These are phyloP conservation scores for Drosophila melanogaster DNA, from an alignment of 1,140 invertebrate genomes.

Conservation along the genomic window Release_6_plus_ISO1_MT NT_033777.3:23480001-23480500, in stretches of 20 bases:
- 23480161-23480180: conserved; percentile 43
- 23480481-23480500: conserved; percentile 37
- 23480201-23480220: conserved; percentile 62
- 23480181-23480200: conserved; percentile 22
- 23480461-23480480: conserved; percentile 34
- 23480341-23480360: conserved; percentile 81
- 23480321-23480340: conserved; percentile 63
- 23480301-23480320: conserved; percentile 71
- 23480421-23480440: conserved; percentile 42
- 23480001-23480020: conserved; percentile 83
- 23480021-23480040: conserved; percentile 77
- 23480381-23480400: conserved; percentile 64
- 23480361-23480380: conserved; percentile 79
- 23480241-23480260: conserved; percentile 69
- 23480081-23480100: conserved; percentile 51
- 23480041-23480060: conserved; percentile 84
- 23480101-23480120: conserved; percentile 22
- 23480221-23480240: conserved; percentile 61
- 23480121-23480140: conserved; percentile 37
- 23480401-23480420: conserved; percentile 38
- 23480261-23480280: conserved; percentile 71
- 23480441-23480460: conserved; percentile 80
- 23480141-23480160: conserved; percentile 46
- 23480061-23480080: conserved; percentile 79
- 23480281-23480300: conserved; percentile 71